Conservation (phyloP, 2,797 vertebrate species). For the Xenopus petersii region DNA sequence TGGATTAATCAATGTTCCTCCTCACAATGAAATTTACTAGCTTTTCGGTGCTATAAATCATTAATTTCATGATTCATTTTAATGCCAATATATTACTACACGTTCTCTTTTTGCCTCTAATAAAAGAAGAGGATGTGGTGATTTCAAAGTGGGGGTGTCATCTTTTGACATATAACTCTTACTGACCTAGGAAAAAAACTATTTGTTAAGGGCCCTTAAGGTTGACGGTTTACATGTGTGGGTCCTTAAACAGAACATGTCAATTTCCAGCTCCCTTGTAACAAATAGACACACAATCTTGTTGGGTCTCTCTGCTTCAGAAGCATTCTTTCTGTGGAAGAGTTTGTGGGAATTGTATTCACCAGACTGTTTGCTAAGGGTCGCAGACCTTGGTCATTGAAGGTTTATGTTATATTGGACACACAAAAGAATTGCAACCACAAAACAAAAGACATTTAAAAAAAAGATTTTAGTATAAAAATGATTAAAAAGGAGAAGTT, state of each 20-base stretch:
- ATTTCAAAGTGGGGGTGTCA: background rate
- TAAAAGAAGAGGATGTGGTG: background rate
- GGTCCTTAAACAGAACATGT: background rate
- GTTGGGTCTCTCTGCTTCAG: background rate
- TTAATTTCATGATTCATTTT: background rate
- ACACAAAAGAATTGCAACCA: slow-evolving; percentile 63
- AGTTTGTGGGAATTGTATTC: slow-evolving; percentile 74
- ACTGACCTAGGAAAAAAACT: background rate
- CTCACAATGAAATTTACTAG: background rate
- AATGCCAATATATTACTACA: slow-evolving; percentile 2
- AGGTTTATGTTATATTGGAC: slow-evolving; percentile 81
- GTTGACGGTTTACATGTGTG: background rate
- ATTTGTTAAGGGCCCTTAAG: background rate
- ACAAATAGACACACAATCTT: too few relatives aligned
- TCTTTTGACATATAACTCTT: background rate
- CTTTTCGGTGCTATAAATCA: background rate
- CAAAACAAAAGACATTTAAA: slow-evolving; percentile 44
- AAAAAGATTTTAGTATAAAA: slow-evolving; percentile 48
- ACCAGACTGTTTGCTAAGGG: slow-evolving; percentile 90
- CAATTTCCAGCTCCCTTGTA: background rate
- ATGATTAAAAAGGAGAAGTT: slow-evolving; percentile 66
- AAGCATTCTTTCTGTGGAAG: slow-evolving; percentile 77
- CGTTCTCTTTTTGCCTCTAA: background rate
- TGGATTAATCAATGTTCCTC: background rate
- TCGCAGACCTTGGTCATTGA: slow-evolving; percentile 97